Percentiles rank a stretch among this genome's conserved stretches.
Evolutionary conservation across 2,113 vertebrate genomes (phyloP).

Genomic region (Entomyzon cyanotis): DNA sequence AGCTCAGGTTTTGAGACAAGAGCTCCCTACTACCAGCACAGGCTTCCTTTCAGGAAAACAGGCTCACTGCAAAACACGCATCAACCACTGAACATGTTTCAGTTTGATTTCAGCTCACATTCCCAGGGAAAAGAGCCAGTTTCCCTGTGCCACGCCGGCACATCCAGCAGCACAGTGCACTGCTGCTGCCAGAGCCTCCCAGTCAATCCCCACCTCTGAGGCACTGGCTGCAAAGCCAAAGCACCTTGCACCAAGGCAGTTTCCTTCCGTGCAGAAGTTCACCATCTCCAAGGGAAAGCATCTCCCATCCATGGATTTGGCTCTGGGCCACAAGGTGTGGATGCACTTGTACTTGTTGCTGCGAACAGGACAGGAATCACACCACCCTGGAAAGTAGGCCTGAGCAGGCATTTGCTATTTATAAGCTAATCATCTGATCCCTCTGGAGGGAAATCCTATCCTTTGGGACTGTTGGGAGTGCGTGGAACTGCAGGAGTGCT

Average conservation of each 20-base stretch:
- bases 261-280: not conserved
- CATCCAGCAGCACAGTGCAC: not conserved
- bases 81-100: not conserved
- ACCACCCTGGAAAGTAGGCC: not conserved
- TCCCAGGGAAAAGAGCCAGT: not conserved
- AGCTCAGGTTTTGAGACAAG: not conserved
- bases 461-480: not conserved
- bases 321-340: accelerated
- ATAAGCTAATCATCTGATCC: constrained; percentile 51
- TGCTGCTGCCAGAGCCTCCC: not conserved
- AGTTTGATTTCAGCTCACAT: not conserved
- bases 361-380: not conserved
- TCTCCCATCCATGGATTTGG: not conserved
- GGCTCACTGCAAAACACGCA: not conserved
- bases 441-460: constrained; percentile 30
- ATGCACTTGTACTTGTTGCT: not conserved
- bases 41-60: not conserved
- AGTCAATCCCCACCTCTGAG: accelerated
- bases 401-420: constrained; percentile 49
- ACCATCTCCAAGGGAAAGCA: not conserved
- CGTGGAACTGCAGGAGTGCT: accelerated
- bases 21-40: not conserved
- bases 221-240: not conserved
- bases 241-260: accelerated
- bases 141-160: accelerated